phyloP scores from a whole-genome alignment of 1,140 invertebrate genomes.

The Oncopeltus fasciatus region DNA sequence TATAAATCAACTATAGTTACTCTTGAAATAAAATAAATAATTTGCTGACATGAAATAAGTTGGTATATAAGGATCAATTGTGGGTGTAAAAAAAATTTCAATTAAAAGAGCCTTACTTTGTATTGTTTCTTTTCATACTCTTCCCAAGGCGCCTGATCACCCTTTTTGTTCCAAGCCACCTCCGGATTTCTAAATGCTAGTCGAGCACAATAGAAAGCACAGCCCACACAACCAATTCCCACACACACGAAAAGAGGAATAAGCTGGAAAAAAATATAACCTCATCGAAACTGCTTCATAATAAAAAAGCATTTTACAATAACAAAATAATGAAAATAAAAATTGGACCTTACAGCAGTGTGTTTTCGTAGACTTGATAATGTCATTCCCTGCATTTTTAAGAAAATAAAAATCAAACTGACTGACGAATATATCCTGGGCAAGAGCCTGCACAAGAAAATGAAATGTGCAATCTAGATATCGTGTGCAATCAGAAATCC shows the following conservation, averaged over 20 bases:
- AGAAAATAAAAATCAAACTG: too few relatives aligned
- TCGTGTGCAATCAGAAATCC: too few relatives aligned
- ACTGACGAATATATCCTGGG: too few relatives aligned
- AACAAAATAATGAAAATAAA: not conserved
- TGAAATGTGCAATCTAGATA: too few relatives aligned
- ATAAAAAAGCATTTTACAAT: not conserved
- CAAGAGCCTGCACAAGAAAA: too few relatives aligned
- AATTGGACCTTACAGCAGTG: slow-evolving; percentile 7
- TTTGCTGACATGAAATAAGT: too few relatives aligned
- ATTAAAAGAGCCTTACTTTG: slow-evolving; percentile 40
- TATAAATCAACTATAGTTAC: too few relatives aligned
- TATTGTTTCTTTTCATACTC: slow-evolving; percentile 64
- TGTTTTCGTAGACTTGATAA: slow-evolving; percentile 14
- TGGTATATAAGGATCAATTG: too few relatives aligned
- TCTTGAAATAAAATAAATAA: too few relatives aligned
- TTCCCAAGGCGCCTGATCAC: slow-evolving; percentile 64
- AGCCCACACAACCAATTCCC: slow-evolving; percentile 41
- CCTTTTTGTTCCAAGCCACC: slow-evolving; percentile 55
- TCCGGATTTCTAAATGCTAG: slow-evolving; percentile 61
- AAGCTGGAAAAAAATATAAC: slow-evolving; percentile 38
- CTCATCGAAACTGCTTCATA: not conserved
- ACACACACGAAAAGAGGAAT: slow-evolving; percentile 64
- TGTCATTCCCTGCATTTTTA: slow-evolving; percentile 15
- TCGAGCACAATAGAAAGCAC: slow-evolving; percentile 44
- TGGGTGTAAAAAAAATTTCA: not conserved